phyloP scores from a whole-genome alignment of 2,113 vertebrate species.

The Tragelaphus strepsiceros region DNA sequence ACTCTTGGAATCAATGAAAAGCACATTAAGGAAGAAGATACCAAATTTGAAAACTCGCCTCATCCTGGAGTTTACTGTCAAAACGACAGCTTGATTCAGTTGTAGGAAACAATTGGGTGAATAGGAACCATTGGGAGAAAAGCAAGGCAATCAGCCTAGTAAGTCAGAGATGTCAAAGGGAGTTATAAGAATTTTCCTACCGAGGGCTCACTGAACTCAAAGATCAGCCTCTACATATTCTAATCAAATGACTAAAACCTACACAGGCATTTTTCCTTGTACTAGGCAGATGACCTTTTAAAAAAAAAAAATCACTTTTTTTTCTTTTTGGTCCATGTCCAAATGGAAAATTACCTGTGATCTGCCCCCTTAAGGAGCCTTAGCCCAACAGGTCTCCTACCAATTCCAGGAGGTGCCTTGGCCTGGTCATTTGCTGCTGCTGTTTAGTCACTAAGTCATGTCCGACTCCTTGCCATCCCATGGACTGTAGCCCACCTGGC shows the following conservation, averaged over 20 bases:
- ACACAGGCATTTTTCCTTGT: neutral
- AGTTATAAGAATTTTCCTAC: neutral
- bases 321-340: neutral
- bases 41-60: slow-evolving; percentile 60
- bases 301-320: neutral
- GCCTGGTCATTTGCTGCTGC: neutral
- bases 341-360: neutral
- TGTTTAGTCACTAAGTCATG: neutral
- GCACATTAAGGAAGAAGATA: slow-evolving; percentile 61
- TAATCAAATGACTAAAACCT: neutral
- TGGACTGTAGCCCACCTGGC: neutral
- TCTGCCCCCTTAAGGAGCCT: neutral
- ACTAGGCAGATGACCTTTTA: neutral
- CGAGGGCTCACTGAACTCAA: neutral
- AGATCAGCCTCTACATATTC: neutral
- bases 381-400: neutral
- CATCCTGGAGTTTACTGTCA: slow-evolving; percentile 59
- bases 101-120: slow-evolving; percentile 33
- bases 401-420: neutral
- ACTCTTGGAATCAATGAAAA: slow-evolving; percentile 72
- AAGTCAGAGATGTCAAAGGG: slow-evolving; percentile 26
- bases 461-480: neutral
- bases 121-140: neutral
- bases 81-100: slow-evolving; percentile 62
- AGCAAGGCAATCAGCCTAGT: neutral